phyloP scores from a whole-genome alignment of 2,113 vertebrate species.

The Pituophis catenifer region DNA sequence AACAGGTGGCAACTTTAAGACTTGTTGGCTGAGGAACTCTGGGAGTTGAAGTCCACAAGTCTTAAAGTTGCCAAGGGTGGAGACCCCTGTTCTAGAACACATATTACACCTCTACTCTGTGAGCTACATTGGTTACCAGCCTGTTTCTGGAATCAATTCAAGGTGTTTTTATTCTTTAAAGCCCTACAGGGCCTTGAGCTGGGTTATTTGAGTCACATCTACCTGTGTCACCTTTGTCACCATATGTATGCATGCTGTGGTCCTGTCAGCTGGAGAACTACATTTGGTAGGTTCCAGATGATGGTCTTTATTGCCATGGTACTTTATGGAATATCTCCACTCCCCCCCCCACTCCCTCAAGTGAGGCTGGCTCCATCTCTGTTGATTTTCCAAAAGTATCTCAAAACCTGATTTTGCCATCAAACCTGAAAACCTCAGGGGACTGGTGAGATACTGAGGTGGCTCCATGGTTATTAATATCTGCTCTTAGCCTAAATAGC shows the following conservation, averaged over 20 bases:
- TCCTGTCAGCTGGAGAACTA: not conserved
- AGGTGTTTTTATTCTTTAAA: not conserved
- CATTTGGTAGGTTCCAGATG: not conserved
- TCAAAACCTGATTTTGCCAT: not conserved
- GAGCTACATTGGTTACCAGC: not conserved
- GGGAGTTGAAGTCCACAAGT: no score
- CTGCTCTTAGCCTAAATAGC: not conserved
- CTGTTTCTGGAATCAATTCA: not conserved
- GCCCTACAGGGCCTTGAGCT: not conserved
- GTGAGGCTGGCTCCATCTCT: not conserved
- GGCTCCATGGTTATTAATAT: not conserved
- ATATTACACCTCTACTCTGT: not conserved
- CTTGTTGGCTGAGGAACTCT: no score
- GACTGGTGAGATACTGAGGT: not conserved
- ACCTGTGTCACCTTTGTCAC: not conserved
- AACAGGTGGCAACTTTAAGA: not conserved
- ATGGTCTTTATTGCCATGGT: not conserved
- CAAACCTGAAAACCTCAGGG: not conserved
- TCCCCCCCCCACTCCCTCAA: not conserved
- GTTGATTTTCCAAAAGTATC: not conserved
- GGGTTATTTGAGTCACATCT: not conserved
- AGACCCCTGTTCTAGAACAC: no score
- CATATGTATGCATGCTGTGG: not conserved
- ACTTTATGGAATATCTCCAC: not conserved
- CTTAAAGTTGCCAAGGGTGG: no score